Base-by-base conservation (phyloP, 2,888 invertebrate species). In the Drosophila mimetica region DNA sequence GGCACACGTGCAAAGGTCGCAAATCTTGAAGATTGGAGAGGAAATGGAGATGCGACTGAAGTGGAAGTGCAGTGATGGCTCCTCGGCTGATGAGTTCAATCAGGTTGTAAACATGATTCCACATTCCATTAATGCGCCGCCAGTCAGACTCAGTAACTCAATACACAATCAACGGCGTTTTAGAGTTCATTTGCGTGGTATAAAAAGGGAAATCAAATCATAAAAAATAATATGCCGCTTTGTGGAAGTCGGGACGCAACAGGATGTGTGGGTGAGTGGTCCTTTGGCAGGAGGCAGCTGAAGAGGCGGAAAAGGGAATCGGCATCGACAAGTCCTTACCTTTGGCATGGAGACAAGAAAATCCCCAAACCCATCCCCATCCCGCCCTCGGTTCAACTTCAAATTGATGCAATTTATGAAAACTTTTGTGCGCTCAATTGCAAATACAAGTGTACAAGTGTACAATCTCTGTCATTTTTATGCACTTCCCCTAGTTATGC, bases 371-470 rank as follows among this genome's bases (percentile, higher is more conserved):
- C 30, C 28, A 9, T 28, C 2, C 22, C 22, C 22, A 22, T 22
- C 22, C 22, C 22, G 22, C 7, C 25, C 46, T 22, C 48, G 16
- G 18, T 64, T 42, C 57, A 55, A 71, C 76, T 70, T 71, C 80
- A 86, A 84, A 86, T 86, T 86, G 86, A 84, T 84, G 83, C 83
- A 84, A 84, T 84, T 84, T 84, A 84, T 84, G 83, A 84, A 86
- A 86, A 83, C 86, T 84, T 86, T 84, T 84, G 83, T 86, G 80
- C 80, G 80, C 83, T 83, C 86, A 83, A 86, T 83, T 86, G 83
- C 86, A 74, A 83, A 77, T 76, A 77, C 74, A 60, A 70, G 69
- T 59, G 60, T 39, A 71, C 52, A 59, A 53, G 50, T 48, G 53
- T 44, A 83, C 76, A 79, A 79, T 70, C 77, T 82, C 76, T 78